Evolutionary conservation across 2,113 vertebrate species (phyloP), one percentile per base, ranked within the genome.

Genomic region (Platysteira castanea): DNA sequence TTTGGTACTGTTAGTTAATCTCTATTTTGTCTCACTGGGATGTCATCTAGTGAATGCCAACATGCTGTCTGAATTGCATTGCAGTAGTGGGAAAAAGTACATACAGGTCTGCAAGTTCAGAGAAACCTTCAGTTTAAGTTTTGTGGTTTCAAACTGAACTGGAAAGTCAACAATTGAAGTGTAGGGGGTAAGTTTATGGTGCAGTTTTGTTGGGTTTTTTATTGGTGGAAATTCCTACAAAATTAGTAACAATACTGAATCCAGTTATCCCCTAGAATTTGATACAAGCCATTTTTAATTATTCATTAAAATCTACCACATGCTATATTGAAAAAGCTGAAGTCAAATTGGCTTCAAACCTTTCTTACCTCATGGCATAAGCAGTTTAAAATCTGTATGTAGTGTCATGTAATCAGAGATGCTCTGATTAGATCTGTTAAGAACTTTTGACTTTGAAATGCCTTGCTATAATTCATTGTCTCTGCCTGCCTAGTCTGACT

Each of bases 1-100:
- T 91, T 86, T 42, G 30, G 13, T 64, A 8, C 10, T 47, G 17
- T 28, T 71, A 31, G 4, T 64, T 79, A 49, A 31, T 37, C 11
- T 4, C 16, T 57, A 21, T 65, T 60, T 65, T 0, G 0, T 68
- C 31, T 87, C 24, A 10, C 9, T 68, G 39, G 42, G 41, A 1
- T 71, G 39, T 89, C 22, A 50, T 59, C 39, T 28, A 22, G 0
- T 82, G 79, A 28, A 37, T 78, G 37, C 37, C 74, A 78, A 1
- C 23, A 1, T 53, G 35, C 18, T 61, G 10, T 41, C 42, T 63
- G 49, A 60, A 54, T 67, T 71, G 26, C 41, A 42, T 94, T 68
- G 33, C 33, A 64, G 0, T 68, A 64, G 18, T 7, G 8, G 22
- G 26, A 2, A 35, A 68, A 85, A 33, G 46, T 54, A 50, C 35